Evolutionary conservation across 2,797 vertebrate species (phyloP).

Genomic region (Sebastes melanostomus): DNA sequence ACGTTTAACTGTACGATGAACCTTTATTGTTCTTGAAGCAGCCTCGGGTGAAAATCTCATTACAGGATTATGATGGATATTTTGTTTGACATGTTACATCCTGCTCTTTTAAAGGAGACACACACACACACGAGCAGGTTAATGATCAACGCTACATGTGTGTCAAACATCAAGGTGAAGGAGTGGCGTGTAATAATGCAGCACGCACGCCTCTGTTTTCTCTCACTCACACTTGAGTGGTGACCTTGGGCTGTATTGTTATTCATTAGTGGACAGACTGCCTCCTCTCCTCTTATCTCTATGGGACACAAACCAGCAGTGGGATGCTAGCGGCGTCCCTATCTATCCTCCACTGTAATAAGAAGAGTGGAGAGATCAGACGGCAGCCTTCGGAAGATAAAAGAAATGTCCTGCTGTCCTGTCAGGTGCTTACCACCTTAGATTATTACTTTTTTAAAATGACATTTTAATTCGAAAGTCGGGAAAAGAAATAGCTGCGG

Average conservation of each 20-base stretch:
- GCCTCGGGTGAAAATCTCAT: background rate
- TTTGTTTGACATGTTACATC: background rate
- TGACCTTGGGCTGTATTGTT: slow-evolving; percentile 79
- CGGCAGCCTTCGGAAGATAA: slow-evolving; percentile 38
- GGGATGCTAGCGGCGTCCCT: slow-evolving; percentile 35
- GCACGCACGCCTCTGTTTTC: background rate
- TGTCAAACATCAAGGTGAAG: slow-evolving; percentile 22
- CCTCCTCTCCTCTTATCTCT: slow-evolving; percentile 61
- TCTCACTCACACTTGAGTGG: slow-evolving; percentile 22
- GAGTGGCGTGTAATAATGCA: slow-evolving; percentile 21
- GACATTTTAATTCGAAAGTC: background rate
- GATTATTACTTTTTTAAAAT: background rate
- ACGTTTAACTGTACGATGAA: background rate
- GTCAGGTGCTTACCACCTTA: slow-evolving; percentile 2
- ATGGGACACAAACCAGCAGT: slow-evolving; percentile 50
- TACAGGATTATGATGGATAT: background rate
- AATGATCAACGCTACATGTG: slow-evolving; percentile 21
- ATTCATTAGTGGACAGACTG: slow-evolving; percentile 71
- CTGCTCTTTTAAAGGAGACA: background rate
- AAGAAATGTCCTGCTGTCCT: slow-evolving; percentile 12
- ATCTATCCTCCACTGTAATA: slow-evolving; percentile 57
- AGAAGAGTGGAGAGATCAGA: slow-evolving; percentile 39
- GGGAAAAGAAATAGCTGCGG: background rate
- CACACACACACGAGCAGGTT: background rate
- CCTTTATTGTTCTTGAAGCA: background rate